Evolutionary conservation across 2,113 vertebrate species (phyloP), one percentile per base, ranked within the genome.

Genomic region (Beaufortia kweichowensis): DNA sequence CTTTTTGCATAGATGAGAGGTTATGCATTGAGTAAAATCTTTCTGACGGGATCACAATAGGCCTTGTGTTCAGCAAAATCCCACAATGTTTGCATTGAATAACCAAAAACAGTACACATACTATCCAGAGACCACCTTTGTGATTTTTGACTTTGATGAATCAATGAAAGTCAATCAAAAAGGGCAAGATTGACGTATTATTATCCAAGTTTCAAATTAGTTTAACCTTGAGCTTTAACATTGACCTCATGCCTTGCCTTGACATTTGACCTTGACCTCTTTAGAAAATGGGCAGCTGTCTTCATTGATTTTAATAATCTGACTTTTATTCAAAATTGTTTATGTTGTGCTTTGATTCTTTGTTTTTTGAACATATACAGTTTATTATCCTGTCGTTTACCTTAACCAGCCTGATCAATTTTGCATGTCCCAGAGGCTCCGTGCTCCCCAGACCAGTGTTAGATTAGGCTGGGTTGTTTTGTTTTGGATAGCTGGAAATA

Each of bases 211-310:
- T 43, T 43, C 15, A 21, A 53, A 53, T 62, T 6, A 43, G 48
- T 21, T 41, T 43, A 9, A 31, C 78, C 60, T 68, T 74, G 67
- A 77, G 55, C 63, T 63, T 39, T 64, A 59, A 61, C 60, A 60
- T 23, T 63, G 62, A 60, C 64, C 64, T 31, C 8, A 59, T 17
- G 12, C 23, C 53, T 59, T 21, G 15, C 50, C 24, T 56, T 28
- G 61, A 46, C 46, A 24, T 43, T 43, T 66, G 67, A 57, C 75
- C 74, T 24, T 80, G 69, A 70, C 50, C 35, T 55, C 50, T 63
- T 66, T 75, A 77, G 14, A 29, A 11, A 56, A 35, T n/a, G 23
- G 60, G 39, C 76, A 78, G 79, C 70, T 83, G 79, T 43, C 3
- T 35, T 28, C 26, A 75, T 55, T 72, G 71, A 66, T 71, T 75